These are phyloP conservation scores for Barnardius zonarius DNA, from an alignment of 2,113 vertebrate species.

Conservation along the genomic window DNA sequence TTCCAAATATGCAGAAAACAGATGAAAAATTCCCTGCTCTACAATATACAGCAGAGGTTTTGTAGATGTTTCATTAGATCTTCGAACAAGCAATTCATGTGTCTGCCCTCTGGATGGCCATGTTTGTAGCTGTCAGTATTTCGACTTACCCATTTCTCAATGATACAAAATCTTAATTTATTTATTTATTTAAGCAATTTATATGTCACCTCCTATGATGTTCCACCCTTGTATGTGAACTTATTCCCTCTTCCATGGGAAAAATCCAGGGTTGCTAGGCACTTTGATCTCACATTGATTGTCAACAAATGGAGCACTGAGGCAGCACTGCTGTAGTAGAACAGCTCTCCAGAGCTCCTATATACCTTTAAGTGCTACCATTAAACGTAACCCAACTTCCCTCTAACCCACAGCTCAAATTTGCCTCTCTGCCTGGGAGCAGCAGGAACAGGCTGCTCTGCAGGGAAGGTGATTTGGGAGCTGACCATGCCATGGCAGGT, in stretches of 20 bases:
- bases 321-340: background rate
- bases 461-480: background rate
- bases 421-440: background rate
- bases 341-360: background rate
- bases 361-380: rapidly evolving
- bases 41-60: background rate
- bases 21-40: background rate
- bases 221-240: background rate
- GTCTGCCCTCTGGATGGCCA: background rate
- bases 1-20: background rate
- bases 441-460: background rate
- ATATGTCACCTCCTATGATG: rapidly evolving
- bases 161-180: background rate
- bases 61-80: background rate
- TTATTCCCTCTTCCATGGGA: background rate
- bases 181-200: background rate
- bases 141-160: background rate
- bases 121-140: background rate
- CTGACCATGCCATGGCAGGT: background rate
- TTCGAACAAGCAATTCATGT: background rate
- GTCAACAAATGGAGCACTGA: background rate
- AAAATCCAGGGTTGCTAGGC: background rate
- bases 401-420: background rate
- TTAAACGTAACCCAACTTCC: background rate
- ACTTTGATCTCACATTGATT: background rate